Base-by-base conservation (phyloP, 2,797 vertebrate genomes). In the Cheirogaleus major region DNA sequence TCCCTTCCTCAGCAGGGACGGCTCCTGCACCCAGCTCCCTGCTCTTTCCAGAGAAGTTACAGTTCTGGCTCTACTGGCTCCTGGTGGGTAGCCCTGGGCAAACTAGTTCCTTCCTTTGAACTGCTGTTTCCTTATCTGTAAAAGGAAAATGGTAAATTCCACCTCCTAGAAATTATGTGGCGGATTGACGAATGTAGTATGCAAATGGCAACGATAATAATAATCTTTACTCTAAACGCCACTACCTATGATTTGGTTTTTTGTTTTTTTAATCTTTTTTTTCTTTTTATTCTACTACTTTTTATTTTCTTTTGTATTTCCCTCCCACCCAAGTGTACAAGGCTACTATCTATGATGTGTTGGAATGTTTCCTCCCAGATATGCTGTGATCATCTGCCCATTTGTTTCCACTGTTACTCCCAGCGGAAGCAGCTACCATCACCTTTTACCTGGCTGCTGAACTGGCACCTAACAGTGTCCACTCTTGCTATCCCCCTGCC, bases 111-210 rank as follows among this genome's bases (percentile, higher is more conserved):
- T 35, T n/a, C 35, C 73, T 82, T 38, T 73, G 55, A 91, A 73
- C 17, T 57, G 38, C 27, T 43, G 5, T 45, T 89, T 93, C 41
- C 91, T 73, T 50, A 86, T 32, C 70, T 57, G 48, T 38, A 83
- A 93, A 69, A 73, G 11, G 38, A 87, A 30, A 52, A 50, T 32
- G 32, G 76, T 13, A 52, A 76, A 48, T 61, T 50, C 48, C 1
- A 45, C 55, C 30, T 91, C 48, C 78, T 25, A 35, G 50, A 93
- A 55, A 72, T 43, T 41, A 84, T 20, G 41, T 22, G 67, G 59
- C 57, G 27, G 22, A 73, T 45, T 72, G 91, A 30, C 70, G 27
- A 20, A 30, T 32, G 52, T 12, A 55, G 8, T 41, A 6, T 6
- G 11, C 27, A 22, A 55, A n/a, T 1, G 27, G 55, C 35, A 52